Conservation (phyloP, 1,140 invertebrate genomes). For the Euura lappo region DNA sequence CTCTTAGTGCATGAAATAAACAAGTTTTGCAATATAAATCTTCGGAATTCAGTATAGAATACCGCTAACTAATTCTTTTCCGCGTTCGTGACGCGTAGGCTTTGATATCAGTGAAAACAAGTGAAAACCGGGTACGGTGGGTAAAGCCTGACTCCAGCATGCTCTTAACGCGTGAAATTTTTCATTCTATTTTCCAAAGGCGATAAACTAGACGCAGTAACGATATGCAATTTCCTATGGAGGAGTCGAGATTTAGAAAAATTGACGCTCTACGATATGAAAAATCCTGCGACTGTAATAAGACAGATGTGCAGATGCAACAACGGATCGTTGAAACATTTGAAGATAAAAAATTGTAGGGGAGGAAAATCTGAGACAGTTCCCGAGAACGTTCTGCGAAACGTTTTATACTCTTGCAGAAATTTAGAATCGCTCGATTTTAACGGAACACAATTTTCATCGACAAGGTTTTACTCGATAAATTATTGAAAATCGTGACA, state of each 20-base stretch:
- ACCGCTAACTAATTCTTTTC: no score
- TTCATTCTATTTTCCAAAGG: not conserved
- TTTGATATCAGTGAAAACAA: no score
- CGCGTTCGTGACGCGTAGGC: no score
- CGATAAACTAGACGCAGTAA: not conserved
- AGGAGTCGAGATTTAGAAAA: not conserved
- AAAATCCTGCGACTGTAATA: conserved; percentile 7
- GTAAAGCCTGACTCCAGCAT: no score
- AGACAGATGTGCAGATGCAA: conserved; percentile 12
- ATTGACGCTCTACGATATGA: not conserved
- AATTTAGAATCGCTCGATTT: conserved; percentile 6
- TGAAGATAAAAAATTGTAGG: conserved; percentile 8
- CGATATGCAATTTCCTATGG: not conserved
- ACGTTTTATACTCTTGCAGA: conserved; percentile 6
- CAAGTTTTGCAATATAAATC: no score
- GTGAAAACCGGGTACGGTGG: no score
- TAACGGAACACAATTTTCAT: conserved; percentile 4
- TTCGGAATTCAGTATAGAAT: no score
- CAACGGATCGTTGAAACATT: not conserved
- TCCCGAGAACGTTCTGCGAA: not conserved
- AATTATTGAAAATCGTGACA: not conserved
- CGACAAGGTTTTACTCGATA: not conserved
- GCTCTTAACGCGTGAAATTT: not conserved
- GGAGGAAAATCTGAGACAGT: not conserved
- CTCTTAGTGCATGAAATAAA: no score